Evolutionary conservation across 2,113 vertebrate species (phyloP), one percentile per base, ranked within the genome.

Genomic region (Typhlomys cinereus): DNA sequence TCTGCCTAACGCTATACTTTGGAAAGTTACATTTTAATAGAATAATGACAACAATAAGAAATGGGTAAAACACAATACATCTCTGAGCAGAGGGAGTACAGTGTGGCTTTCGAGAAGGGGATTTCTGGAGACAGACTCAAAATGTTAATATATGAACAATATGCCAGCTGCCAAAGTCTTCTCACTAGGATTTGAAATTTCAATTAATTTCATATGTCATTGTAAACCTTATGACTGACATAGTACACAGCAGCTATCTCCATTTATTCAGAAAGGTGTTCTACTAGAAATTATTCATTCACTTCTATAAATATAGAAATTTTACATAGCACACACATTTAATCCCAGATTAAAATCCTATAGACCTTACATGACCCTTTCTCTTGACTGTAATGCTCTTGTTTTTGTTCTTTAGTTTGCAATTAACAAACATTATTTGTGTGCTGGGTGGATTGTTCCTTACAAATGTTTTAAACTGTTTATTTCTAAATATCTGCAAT

Each of bases 11-110:
- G 7, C n/a, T 90, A 5, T 36, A 75, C 52, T 94, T 95, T 79
- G 71, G 64, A 64, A 93, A 59, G 75, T 95, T 78, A 79, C 54
- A 83, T 96, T 92, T 91, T 92, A 85, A 62, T 0, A 59, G 9
- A 36, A 66, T 67, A 91, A 54, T 62, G 46, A 64, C 29, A 93
- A 44, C 21, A 91, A 41, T 7, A 88, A 78, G 4, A 69, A 93
- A 86, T 67, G 80, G 2, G 44, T 61, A 29, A 81, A 66, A 90
- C 91, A 31, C 14, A 85, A 57, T 85, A 31, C 69, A 70, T 87
- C 44, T 39, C 5, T 2, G 41, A 21, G 46, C 67, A 18, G 36
- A 66, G 7, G 25, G 29, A 75, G 7, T 69, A 13, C 23, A 12
- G 23, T 48, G 0, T 59, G 34, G 20, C 4, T 2, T 34, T 15